Percentiles rank a stretch among this genome's conserved stretches.
Evolutionary conservation across 2,888 invertebrate genomes (phyloP).

Genomic region (Chesias legatella): DNA sequence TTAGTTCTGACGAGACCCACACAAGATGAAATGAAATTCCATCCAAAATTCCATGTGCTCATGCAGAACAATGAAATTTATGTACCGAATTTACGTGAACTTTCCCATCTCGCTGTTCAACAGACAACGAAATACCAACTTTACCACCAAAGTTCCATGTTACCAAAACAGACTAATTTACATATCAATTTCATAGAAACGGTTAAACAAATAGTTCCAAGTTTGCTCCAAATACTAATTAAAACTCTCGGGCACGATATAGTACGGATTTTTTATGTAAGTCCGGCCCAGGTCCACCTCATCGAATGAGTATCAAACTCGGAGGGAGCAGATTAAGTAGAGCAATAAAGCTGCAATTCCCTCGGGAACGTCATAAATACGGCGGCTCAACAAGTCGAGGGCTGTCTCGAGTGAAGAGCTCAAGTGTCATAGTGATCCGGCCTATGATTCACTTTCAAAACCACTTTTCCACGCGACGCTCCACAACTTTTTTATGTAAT

Average conservation of each 20-base stretch:
- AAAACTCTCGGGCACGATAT: too few relatives aligned
- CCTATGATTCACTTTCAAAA: constrained; percentile 1
- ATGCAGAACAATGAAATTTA: constrained; percentile 5
- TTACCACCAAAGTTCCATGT: too few relatives aligned
- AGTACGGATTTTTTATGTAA: too few relatives aligned
- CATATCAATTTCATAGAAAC: too few relatives aligned
- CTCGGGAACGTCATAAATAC: not conserved
- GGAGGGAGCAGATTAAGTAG: not conserved
- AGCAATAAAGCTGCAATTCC: constrained; percentile 2
- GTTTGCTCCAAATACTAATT: too few relatives aligned
- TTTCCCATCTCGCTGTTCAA: not conserved
- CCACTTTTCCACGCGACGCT: constrained; percentile 1
- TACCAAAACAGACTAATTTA: too few relatives aligned
- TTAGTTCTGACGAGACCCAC: too few relatives aligned
- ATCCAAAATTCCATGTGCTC: not conserved
- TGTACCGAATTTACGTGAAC: constrained; percentile 1
- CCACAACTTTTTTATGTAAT: not conserved
- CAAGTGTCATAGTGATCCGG: constrained; percentile 3
- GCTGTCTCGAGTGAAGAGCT: constrained; percentile 3
- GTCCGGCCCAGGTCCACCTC: too few relatives aligned
- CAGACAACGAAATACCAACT: not conserved
- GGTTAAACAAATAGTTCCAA: too few relatives aligned
- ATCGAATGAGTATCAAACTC: too few relatives aligned
- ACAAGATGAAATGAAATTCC: too few relatives aligned
- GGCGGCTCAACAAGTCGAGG: constrained; percentile 8